Base-by-base conservation (phyloP, 2,797 vertebrate species). In the Anguilla pacifica region DNA sequence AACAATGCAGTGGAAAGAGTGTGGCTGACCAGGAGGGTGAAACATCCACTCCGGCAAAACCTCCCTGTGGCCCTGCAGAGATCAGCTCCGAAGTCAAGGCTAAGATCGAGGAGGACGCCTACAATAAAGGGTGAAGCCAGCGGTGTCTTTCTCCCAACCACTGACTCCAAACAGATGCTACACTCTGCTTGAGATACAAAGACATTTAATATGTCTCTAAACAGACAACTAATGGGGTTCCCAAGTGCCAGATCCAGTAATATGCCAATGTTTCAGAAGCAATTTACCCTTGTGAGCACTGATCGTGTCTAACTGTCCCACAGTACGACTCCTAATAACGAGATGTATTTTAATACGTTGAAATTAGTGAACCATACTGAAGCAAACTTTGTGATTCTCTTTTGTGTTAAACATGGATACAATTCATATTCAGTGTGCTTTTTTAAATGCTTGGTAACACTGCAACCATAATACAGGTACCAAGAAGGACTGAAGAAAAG, bases 101-200 rank as follows among this genome's bases (percentile, higher is more conserved):
- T 87, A 98, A 97, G 95, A 97, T 98, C 77, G 97, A 99, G 93
- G 98, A 99, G 93, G 98, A 98, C 92, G 96, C 96, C 0, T 99
- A 97, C 93, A 98, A 97, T 90, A 99, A 98, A 97, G 98, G 97
- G 97, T 97, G 92, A 91, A 93, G 11, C 10, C 59, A 94, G 94
- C 94, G 90, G 93, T 7, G 17, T 49, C 57, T 39, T 43, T 35
- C 28, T 61, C 35, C 6, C 1, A 35, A 61, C 53, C 7, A 10
- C 28, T 31, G 11, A 22, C 6, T 35, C 79, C 43, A 49, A 79
- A 46, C 35, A 28, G 25, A 10, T n/a, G 25, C n/a, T 28, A 70
- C 64, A 28, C 25, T 61, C 15, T 67, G 25, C n/a, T 67, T 28
- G 6, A 67, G 15, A 61, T 19, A 61, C 51, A 61, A 22, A 64